Evolutionary conservation across 2,797 vertebrate species (phyloP).

Genomic region (Scomberomorus guttatus): DNA sequence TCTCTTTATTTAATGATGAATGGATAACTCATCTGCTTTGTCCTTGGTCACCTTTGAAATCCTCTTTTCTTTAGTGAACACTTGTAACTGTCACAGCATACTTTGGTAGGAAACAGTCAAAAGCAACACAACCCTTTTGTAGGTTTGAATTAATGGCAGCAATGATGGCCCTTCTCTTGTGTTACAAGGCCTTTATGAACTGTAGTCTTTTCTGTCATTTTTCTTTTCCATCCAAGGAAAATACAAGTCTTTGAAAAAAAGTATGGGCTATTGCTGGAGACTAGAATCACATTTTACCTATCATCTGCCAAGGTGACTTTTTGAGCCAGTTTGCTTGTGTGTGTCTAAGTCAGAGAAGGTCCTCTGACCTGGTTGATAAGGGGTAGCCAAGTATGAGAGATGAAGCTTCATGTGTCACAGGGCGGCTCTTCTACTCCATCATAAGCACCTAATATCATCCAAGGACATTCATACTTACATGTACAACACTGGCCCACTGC

Average conservation of each 20-base stretch:
- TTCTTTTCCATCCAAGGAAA: conserved; percentile 42
- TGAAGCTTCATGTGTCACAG: conserved; percentile 77
- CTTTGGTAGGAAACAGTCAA: conserved; percentile 38
- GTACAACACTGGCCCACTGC: conserved; percentile 31
- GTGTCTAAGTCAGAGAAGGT: conserved; percentile 70
- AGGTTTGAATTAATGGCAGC: conserved; percentile 42
- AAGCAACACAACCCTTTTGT: conserved; percentile 33
- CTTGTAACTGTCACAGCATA: conserved; percentile 26
- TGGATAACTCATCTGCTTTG: conserved; percentile 46
- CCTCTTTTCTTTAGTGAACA: conserved; percentile 42
- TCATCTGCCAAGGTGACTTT: conserved; percentile 79
- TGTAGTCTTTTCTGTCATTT: conserved; percentile 37
- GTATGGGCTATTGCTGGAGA: conserved; percentile 9
- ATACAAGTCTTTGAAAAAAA: conserved; percentile 29
- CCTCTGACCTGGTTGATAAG: conserved; percentile 79
- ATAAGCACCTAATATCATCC: conserved; percentile 71
- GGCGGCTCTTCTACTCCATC: conserved; percentile 78
- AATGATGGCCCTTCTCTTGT: conserved; percentile 40
- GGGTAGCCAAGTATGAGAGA: conserved; percentile 75
- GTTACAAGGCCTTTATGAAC: conserved; percentile 46
- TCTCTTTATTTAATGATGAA: conserved; percentile 44
- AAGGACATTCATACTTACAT: conserved; percentile 75
- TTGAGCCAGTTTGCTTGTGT: conserved; percentile 56
- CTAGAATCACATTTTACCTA: conserved; percentile 58
- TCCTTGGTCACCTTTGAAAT: conserved; percentile 57